Evolutionary conservation across 2,113 vertebrate genomes (phyloP).

Genomic region (Tachysurus vachellii): DNA sequence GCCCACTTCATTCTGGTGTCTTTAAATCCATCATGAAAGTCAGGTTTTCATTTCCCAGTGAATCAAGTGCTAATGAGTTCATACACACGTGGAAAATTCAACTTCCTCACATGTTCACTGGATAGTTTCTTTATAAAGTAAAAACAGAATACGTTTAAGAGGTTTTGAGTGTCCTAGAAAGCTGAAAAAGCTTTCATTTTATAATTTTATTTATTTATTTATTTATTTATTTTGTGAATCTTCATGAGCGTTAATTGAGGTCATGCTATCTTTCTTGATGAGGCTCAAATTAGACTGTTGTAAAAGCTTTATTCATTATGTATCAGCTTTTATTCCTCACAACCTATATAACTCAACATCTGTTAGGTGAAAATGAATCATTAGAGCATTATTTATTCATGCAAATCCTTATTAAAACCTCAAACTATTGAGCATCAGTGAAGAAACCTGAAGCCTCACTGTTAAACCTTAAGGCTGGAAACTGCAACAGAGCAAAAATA

Average conservation of each 20-base stretch:
- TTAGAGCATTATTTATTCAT: not conserved
- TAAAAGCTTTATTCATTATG: not conserved
- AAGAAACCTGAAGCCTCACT: not conserved
- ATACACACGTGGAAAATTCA: not conserved
- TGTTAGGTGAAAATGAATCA: not conserved
- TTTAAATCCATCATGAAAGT: not conserved
- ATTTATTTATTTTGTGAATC: too few relatives aligned
- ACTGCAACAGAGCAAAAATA: not conserved
- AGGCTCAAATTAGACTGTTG: not conserved
- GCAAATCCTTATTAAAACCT: not conserved
- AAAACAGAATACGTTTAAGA: not conserved
- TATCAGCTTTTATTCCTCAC: not conserved
- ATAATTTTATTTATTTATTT: too few relatives aligned
- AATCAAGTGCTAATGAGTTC: slow-evolving; percentile 2
- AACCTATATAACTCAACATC: not conserved
- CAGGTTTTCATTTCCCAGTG: not conserved
- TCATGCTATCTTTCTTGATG: not conserved
- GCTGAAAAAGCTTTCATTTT: not conserved
- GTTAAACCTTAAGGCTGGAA: not conserved
- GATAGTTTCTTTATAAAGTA: not conserved
- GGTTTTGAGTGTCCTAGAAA: not conserved
- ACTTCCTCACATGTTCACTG: not conserved
- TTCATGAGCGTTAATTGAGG: not conserved
- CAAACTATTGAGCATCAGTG: not conserved
- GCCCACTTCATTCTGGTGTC: not conserved